These are phyloP conservation scores for Babylonia areolata DNA, from an alignment of 1,140 invertebrate species.

Conservation along the genomic window DNA sequence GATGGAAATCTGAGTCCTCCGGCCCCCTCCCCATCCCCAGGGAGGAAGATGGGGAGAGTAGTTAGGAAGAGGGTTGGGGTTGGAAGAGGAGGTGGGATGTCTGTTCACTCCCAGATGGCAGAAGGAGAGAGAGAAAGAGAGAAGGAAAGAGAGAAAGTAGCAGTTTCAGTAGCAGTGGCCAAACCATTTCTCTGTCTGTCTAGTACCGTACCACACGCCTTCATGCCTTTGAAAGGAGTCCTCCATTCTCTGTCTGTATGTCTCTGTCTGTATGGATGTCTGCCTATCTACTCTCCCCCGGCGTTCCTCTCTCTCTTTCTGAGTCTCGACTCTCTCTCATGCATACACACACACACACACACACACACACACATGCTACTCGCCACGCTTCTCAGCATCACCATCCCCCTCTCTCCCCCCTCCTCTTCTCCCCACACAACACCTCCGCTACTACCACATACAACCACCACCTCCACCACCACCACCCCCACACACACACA, in stretches of 20 bases:
- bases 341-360: constrained; percentile 2
- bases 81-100: neutral
- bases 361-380: neutral
- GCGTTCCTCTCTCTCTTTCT: neutral
- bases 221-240: too few relatives aligned
- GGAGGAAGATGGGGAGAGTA: neutral
- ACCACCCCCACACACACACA: neutral
- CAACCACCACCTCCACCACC: neutral
- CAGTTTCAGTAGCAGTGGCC: neutral
- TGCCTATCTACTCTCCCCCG: neutral
- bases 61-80: neutral
- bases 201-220: too few relatives aligned
- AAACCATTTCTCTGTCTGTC: neutral
- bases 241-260: neutral
- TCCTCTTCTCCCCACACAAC: too few relatives aligned
- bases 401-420: too few relatives aligned
- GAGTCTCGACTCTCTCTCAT: neutral
- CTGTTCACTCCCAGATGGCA: constrained; percentile 22
- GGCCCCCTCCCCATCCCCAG: too few relatives aligned
- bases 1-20: too few relatives aligned
- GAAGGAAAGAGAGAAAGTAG: too few relatives aligned
- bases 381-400: too few relatives aligned
- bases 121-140: too few relatives aligned
- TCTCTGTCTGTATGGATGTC: neutral
- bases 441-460: too few relatives aligned